Evolutionary conservation across 2,888 invertebrate genomes (phyloP), one percentile per base, ranked within the genome.

Genomic region (Crematogaster levior): DNA sequence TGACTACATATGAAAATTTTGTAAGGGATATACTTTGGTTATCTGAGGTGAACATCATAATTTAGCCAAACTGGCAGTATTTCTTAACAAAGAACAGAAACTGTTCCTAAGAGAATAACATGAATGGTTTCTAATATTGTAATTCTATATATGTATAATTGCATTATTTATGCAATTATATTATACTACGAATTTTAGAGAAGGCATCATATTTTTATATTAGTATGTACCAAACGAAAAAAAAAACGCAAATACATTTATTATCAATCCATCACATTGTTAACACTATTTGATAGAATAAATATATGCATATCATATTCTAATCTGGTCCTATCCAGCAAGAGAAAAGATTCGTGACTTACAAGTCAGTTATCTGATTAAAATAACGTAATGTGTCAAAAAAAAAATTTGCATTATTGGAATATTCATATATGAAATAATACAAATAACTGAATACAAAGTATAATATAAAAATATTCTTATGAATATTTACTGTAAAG

Each of bases 1-100:
- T 37, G 75, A 65, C 51, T 56, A 56, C 53, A 74, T 12, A 63
- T 61, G 66, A 70, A 61, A 60, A 53, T 30, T 56, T 27, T 53
- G 40, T 79, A 68, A 84, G 77, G 5, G 82, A 84, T 53, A 82
- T 66, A 15, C 66, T 66, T 74, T 81, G 15, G 37, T 65, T 7
- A 34, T 83, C 18, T 34, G 40, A 74, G 24, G 34, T 65, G 48
- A 82, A 24, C 48, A 81, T 74, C 15, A 5, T 82, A 79, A 80
- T 60, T 70, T 75, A 87, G 58, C 73, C 80, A 77, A 65, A 46
- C n/a, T 75, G 84, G 84, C 83, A 86, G 83, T 86, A 85, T 43
- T 79, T 61, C 15, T 81, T 51, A 66, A 87, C 63, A 18, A 65
- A 37, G 9, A 53, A 56, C 43, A 53, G 9, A 51, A 51, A 51